Evolutionary conservation across 2,797 vertebrate genomes (phyloP), one percentile per base, ranked within the genome.

Genomic region (Chaenodraco wilsoni): DNA sequence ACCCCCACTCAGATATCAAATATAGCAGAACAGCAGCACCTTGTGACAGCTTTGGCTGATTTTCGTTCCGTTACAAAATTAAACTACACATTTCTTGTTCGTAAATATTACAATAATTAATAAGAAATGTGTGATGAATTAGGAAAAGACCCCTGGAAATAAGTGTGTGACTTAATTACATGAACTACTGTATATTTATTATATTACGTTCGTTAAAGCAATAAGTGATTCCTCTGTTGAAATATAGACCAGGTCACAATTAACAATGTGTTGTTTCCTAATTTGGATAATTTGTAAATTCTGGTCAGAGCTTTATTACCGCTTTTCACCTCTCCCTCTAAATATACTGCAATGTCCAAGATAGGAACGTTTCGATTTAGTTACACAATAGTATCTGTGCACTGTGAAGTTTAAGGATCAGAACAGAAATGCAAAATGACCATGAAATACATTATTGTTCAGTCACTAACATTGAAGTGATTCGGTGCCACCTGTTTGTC

Each of bases 11-110:
- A 48, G 46, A 77, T 49, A 70, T 60, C 15, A 60, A 73, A 69
- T 44, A 2, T 15, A 73, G 74, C 72, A 74, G 73, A 83, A 76
- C 65, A 83, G 75, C 79, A 82, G 55, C 82, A 84, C 72, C 65
- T 77, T 79, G 82, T 78, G 72, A 82, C 83, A 86, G 69, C 65
- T 79, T 65, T 60, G 78, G 52, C 51, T 54, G 23, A 19, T 68
- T 77, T 60, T 49, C 5, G 3, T 56, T n/a, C 44, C 2, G 45
- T 33, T 57, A 14, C 50, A 41, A 45, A 55, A 48, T 64, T 1
- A 60, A 64, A 65, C 61, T 66, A 63, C 65, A 80, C 63, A 49
- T 74, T 40, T 58, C 15, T 12, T 45, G 8, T 23, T 73, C 63
- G 40, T 15, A 50, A 55, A 63, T 21, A 33, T 17, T 45, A 56